A percentile compares a stretch with the other conserved stretches of the same genome.
Evolutionary conservation across 2,888 invertebrate genomes (phyloP).

Genomic region (Mylabris sibirica): DNA sequence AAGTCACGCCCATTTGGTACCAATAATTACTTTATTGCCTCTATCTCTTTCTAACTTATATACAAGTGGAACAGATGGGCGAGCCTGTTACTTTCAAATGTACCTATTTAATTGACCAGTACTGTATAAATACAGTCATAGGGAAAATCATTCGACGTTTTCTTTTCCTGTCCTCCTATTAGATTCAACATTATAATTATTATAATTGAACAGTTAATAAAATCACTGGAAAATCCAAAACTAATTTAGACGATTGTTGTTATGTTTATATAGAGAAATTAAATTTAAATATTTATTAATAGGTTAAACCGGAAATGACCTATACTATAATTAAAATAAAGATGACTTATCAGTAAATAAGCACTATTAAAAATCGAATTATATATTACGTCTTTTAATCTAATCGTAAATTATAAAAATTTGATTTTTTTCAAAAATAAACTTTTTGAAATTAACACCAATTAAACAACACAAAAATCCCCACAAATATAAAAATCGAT

Average conservation of each 20-base stretch:
- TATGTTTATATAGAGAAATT: background rate
- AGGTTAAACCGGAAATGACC: constrained; percentile 17
- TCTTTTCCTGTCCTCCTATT: background rate
- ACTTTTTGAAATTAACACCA: background rate
- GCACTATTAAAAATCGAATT: background rate
- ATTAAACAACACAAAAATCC: background rate
- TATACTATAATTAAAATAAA: constrained; percentile 8
- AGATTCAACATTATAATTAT: background rate
- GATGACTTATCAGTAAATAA: background rate
- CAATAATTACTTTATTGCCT: no score
- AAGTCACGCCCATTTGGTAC: no score
- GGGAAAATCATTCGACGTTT: background rate
- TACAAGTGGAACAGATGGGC: no score
- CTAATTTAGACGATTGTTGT: background rate
- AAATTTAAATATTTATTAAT: background rate
- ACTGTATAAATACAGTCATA: background rate
- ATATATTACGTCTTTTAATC: background rate
- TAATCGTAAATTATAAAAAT: background rate
- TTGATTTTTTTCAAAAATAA: background rate
- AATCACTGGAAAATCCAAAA: constrained; percentile 9
- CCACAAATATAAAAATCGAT: background rate
- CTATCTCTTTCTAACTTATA: no score
- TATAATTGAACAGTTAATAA: background rate
- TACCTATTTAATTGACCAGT: no score
- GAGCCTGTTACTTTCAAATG: no score